Evolutionary conservation across 2,113 vertebrate species (phyloP), one percentile per base, ranked within the genome.

Genomic region (Ceyx margarethae): DNA sequence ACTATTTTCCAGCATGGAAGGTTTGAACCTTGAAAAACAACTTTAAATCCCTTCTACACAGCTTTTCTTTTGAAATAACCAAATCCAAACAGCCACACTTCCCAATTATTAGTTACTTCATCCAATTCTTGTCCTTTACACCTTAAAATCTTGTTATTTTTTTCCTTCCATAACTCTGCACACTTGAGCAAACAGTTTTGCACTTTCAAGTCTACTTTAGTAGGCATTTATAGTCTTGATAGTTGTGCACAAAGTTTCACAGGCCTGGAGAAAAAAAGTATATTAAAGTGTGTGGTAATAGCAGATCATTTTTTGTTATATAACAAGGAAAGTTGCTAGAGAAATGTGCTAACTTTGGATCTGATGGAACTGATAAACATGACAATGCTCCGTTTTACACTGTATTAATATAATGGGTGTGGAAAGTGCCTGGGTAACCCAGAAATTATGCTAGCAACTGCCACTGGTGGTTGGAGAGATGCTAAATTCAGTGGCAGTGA

Each of bases 401-500:
- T 60, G 17, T 5, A 56, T 84, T 91, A 84, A 61, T 78, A n/a
- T 33, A 78, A 90, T 45, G 60, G 60, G 89, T 6, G 5, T 58
- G 77, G 67, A 66, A 85, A 82, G 56, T 74, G 85, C 67, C 67
- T 85, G 81, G 54, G 76, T 94, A 94, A 82, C 72, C 89, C 81
- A 92, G 86, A 91, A 87, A 85, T 66, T 82, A 72, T 85, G 76
- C 84, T 95, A 62, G 81, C 73, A 69, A 45, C 64, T 58, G 43
- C 42, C 56, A 58, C 69, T 82, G 68, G 48, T 90, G 68, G 84
- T 51, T 88, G 83, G 46, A 37, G 85, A 71, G 73, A 72, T 80
- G 51, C 73, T 84, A 54, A 94, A 92, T 85, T 93, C 58, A 3
- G 73, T 81, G 84, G 91, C 92, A 94, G 93, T 56, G 93, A 92